Conservation (phyloP, 2,113 vertebrate genomes). For the Lagopus leucura region DNA sequence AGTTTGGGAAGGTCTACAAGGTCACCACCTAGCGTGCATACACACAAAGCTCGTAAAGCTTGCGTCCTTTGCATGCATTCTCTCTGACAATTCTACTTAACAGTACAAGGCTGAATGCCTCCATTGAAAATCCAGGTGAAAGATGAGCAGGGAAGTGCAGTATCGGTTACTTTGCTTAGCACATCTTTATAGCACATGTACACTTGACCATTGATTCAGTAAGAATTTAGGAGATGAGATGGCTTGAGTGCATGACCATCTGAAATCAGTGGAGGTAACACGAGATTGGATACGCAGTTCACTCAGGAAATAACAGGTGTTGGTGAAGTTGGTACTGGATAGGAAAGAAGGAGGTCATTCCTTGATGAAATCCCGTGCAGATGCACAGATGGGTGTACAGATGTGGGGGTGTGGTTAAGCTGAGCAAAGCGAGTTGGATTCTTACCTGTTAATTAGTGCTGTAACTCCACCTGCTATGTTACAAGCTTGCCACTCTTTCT, state of each 20-base stretch:
- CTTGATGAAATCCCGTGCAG: background rate
- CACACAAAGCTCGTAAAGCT: fast-evolving
- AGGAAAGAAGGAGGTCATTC: background rate
- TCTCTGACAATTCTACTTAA: background rate
- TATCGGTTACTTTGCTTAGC: background rate
- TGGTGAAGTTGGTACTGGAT: background rate
- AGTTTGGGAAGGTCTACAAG: background rate
- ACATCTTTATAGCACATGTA: background rate
- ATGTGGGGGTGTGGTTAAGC: fast-evolving
- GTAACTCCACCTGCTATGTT: background rate
- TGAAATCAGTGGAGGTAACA: background rate
- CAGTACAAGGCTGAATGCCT: background rate
- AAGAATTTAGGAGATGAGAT: background rate
- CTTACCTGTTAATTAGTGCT: constrained; percentile 4
- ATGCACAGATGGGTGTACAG: too few species aligned
- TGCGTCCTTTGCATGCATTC: fast-evolving
- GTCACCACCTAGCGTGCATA: background rate
- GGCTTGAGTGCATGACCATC: background rate
- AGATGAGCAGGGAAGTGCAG: background rate
- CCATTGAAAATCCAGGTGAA: background rate
- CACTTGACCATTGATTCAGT: background rate
- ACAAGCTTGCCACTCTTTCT: background rate
- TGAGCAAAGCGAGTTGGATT: background rate
- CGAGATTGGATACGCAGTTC: background rate
- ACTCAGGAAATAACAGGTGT: background rate